Base-by-base conservation (phyloP, 2,797 vertebrate species). In the Parauchenoglanis ngamensis region DNA sequence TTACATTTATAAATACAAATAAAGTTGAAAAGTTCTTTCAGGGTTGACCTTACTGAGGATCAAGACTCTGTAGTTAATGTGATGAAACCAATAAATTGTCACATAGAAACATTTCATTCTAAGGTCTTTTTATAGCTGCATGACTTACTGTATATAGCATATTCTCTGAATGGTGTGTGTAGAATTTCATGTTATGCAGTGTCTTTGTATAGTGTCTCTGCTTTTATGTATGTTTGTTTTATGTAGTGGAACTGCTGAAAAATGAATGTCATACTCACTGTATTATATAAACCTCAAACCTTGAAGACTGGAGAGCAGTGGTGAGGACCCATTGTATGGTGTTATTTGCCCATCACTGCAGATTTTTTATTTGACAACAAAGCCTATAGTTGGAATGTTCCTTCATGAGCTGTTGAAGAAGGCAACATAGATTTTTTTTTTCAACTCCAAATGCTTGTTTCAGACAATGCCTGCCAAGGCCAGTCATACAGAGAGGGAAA, bases 381-480 rank as follows among this genome's bases (percentile, higher is more conserved):
- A 68, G 82, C 31, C 46, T 83, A 70, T 65, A 28, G 2, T 78
- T 81, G 59, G 59, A 63, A 63, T 65, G 59, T 65, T 81, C 40
- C 79, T 81, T 81, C 57, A n/a, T 65, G 79, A 81, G 40, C 25
- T 65, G 21, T 81, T 49, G 59, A 65, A 61, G 40, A 65, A 81
- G 35, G 57, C 57, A 61, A 81, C 57, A 81, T 63, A 63, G 40
- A 46, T 81, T 81, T 82, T 82, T n/a, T 65, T 82, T 81, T 57
- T 35, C 40, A 82, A 49, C 25, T 65, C 44, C 25, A 65, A 65
- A 82, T 65, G 40, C 25, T 40, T 65, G 59, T 65, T 65, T 49
- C 25, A 82, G 79, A 65, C 79, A 82, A 19, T 82, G 44, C 7
- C 25, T 65, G 59, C 59, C 59, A 82, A 65, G 59, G 25, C 61